Percentiles rank a stretch among this genome's conserved stretches.
These are phyloP conservation scores for Tridacna gigas DNA, from an alignment of 2,888 invertebrate species.

Conservation along the genomic window DNA sequence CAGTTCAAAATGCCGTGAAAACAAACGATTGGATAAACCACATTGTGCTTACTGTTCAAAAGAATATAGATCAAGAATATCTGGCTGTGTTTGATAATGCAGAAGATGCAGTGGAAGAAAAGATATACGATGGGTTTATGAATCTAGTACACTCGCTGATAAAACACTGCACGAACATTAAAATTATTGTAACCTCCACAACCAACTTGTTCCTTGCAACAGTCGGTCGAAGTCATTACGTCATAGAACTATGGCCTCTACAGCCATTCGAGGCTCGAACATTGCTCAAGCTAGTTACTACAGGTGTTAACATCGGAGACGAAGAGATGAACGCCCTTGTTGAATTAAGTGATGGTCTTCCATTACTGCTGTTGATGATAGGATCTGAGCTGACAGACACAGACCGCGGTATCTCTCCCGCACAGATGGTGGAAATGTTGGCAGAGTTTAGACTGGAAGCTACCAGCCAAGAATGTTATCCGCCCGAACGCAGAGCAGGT, in stretches of 20 bases:
- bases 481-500: slow-evolving; percentile 24
- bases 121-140: slow-evolving; percentile 14
- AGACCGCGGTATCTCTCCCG: background rate
- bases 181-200: slow-evolving; percentile 22
- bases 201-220: background rate
- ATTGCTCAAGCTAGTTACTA: background rate
- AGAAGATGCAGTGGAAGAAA: slow-evolving; percentile 20
- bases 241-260: slow-evolving; percentile 13
- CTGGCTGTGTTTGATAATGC: slow-evolving; percentile 28
- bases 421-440: slow-evolving; percentile 30
- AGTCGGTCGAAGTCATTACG: slow-evolving; percentile 6
- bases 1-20: background rate
- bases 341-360: slow-evolving; percentile 26
- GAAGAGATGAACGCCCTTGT: background rate
- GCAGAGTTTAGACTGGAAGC: slow-evolving; percentile 22
- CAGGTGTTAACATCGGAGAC: background rate
- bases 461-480: slow-evolving; percentile 23
- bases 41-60: background rate
- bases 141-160: background rate
- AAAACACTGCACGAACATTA: slow-evolving; percentile 21
- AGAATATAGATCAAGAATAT: background rate
- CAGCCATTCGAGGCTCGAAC: background rate
- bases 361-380: slow-evolving; percentile 18
- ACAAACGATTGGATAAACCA: slow-evolving; percentile 1
- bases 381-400: slow-evolving; percentile 11